These are phyloP conservation scores for Channa striata DNA, from an alignment of 2,797 vertebrate species.

Conservation along the genomic window DNA sequence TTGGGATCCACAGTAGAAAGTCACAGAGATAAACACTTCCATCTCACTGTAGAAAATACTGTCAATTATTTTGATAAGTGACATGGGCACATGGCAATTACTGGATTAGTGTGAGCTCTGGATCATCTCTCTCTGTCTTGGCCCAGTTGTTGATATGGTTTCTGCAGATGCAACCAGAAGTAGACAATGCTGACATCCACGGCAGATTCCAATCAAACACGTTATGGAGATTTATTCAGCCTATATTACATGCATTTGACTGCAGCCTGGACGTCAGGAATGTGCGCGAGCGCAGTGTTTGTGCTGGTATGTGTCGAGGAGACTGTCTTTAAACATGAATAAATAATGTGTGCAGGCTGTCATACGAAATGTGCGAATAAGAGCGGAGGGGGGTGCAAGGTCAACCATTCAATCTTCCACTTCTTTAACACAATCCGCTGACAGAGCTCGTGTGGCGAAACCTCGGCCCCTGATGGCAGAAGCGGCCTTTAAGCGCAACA, in stretches of 20 bases:
- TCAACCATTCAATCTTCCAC: constrained; percentile 63
- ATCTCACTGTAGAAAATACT: constrained; percentile 58
- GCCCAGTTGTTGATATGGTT: constrained; percentile 58
- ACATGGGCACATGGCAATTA: constrained; percentile 68
- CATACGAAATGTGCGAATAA: constrained; percentile 61
- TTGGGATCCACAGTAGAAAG: constrained; percentile 29
- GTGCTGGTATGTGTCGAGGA: constrained; percentile 36
- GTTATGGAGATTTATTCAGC: constrained; percentile 74
- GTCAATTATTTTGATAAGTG: constrained; percentile 76
- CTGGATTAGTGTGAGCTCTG: constrained; percentile 68
- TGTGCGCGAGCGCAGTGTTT: constrained; percentile 8
- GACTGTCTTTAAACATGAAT: constrained; percentile 70
- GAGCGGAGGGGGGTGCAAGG: constrained; percentile 55
- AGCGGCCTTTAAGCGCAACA: constrained; percentile 1
- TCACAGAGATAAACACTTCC: constrained; percentile 51
- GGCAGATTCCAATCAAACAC: constrained; percentile 55
- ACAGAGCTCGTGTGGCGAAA: constrained; percentile 31
- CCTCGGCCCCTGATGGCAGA: constrained; percentile 9
- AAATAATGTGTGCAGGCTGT: constrained; percentile 65
- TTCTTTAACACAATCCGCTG: constrained; percentile 33
- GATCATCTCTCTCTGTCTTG: constrained; percentile 42
- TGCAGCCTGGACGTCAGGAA: constrained; percentile 28
- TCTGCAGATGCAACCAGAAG: constrained; percentile 49
- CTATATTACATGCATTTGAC: constrained; percentile 50
- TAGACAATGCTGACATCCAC: constrained; percentile 51